Evolutionary conservation across 2,113 vertebrate genomes (phyloP).

Genomic region (Micronycteris hirsuta): DNA sequence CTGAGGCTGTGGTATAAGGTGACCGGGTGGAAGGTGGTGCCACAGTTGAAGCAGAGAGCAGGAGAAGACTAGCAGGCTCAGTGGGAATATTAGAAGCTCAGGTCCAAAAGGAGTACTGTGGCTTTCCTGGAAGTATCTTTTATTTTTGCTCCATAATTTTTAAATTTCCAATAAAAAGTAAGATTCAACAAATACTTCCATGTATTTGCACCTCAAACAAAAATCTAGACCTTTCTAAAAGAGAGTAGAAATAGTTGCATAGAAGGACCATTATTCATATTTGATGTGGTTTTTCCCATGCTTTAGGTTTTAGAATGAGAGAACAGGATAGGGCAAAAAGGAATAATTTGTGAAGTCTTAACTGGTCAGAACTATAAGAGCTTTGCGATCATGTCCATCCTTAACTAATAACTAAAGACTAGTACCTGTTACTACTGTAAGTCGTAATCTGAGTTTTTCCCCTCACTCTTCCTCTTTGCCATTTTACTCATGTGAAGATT

Average conservation of each 20-base stretch:
- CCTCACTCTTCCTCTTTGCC: neutral
- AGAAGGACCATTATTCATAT: neutral
- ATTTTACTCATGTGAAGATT: neutral
- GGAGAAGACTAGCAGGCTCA: neutral
- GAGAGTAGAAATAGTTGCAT: neutral
- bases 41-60: neutral
- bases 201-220: neutral
- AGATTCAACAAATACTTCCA: neutral
- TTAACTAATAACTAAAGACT: neutral
- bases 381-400: neutral
- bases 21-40: neutral
- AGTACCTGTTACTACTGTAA: neutral
- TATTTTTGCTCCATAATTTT: neutral
- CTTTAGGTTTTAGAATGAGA: neutral
- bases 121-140: neutral
- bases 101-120: neutral
- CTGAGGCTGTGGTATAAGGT: neutral
- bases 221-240: neutral
- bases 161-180: neutral
- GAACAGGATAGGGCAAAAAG: neutral
- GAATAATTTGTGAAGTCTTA: neutral
- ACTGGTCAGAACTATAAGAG: neutral
- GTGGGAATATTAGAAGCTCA: neutral
- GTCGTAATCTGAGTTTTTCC: neutral
- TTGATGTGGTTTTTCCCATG: neutral